Conservation (phyloP, 2,113 vertebrate species). For the Toxotes chatareus region DNA sequence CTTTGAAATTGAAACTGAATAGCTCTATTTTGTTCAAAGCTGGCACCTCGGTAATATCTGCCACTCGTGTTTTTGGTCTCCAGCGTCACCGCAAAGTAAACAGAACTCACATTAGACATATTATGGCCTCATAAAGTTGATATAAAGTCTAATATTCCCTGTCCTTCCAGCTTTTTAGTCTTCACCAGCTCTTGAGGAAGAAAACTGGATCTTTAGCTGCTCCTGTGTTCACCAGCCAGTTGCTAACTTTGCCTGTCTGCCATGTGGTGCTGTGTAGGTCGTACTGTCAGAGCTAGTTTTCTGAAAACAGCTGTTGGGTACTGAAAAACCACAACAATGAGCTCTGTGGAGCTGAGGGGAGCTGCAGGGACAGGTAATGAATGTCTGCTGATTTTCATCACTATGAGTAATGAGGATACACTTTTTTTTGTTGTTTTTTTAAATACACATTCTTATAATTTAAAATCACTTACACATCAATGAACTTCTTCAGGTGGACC, state of each 20-base stretch:
- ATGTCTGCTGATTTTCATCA: neutral
- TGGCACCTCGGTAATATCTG: neutral
- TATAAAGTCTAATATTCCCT: neutral
- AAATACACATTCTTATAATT: neutral
- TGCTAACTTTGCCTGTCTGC: neutral
- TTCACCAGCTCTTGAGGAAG: neutral
- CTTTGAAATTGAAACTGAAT: slow-evolving; percentile 11
- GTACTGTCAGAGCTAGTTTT: too few relatives aligned
- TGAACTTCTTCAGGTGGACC: slow-evolving; percentile 4
- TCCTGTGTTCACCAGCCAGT: neutral
- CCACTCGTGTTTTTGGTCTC: neutral
- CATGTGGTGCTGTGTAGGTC: neutral
- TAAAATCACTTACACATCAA: neutral
- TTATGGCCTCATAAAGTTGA: too few relatives aligned
- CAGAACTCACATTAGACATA: neutral
- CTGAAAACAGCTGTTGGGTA: too few relatives aligned
- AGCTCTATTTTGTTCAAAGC: neutral
- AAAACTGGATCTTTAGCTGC: neutral
- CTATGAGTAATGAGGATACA: neutral
- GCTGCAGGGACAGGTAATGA: neutral
- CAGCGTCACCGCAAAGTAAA: neutral
- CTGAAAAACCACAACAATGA: too few relatives aligned
- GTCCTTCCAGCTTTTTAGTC: neutral
- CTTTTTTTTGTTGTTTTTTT: too few relatives aligned
- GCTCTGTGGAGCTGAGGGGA: too few relatives aligned